Evolutionary conservation across 2,113 vertebrate species (phyloP), one percentile per base, ranked within the genome.

Genomic region (Oriolus oriolus): DNA sequence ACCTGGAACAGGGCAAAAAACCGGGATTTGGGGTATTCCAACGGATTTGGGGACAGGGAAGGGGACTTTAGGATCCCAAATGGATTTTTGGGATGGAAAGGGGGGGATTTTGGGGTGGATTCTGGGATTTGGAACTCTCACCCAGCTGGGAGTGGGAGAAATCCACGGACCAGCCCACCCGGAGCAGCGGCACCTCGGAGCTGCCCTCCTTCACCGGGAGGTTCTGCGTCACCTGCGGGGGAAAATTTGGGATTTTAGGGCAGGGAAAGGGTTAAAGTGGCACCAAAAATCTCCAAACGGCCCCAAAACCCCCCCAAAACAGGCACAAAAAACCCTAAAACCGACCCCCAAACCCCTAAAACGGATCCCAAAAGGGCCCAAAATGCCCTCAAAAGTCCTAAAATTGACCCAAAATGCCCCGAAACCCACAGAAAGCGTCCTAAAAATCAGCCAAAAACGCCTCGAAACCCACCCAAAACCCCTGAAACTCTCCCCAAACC

Each of bases 1-100:
- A 0, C 86, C 77, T 81, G 22, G 23, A 4, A 7, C 0, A 5
- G 35, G 33, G 12, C 0, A 1, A 10, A 11, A 16, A 16, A 7
- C 12, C 1, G 23, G 16, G 12, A 19, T n/a, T n/a, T n/a, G 13
- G 3, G 23, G 8, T 13, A 11, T 47, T 26, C 23, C 3, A 2
- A 24, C 30, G 44, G 28, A 15, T 27, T 10, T 10, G 1, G 54
- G 24, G 33, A 35, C 26, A 3, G 6, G 20, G 7, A 30, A 22
- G 4, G 10, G 20, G 6, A 11, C 2, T 24, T 16, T 10, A 30
- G 12, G 39, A 23, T 16, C 14, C 19, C 14, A 2, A 5, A 30
- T 28, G 45, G 22, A 24, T 14, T 41, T 41, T 5, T 13, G 57
- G 23, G 22, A 15, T 11, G 13, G 15, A 11, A 13, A 13, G 6